phyloP scores from a whole-genome alignment of 2,113 vertebrate species.

The Merops nubicus region DNA sequence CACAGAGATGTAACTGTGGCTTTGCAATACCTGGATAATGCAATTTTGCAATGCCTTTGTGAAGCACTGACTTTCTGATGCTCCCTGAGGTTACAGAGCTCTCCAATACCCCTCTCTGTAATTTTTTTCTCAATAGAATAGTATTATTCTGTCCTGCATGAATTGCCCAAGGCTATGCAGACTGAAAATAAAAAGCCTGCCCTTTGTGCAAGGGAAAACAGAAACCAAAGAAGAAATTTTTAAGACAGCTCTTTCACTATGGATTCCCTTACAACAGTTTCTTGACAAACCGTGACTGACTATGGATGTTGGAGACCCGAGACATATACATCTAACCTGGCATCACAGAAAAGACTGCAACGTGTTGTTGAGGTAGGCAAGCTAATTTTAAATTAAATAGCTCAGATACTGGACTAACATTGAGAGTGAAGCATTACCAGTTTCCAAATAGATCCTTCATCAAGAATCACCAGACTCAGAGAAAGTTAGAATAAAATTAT shows the following conservation, averaged over 20 bases:
- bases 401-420: neutral
- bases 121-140: conserved; percentile 6
- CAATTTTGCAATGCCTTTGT: neutral
- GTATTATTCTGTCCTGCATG: neutral
- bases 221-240: conserved; percentile 24
- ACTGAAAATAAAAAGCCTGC: conserved; percentile 1
- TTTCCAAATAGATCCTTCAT: neutral
- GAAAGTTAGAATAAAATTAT: neutral
- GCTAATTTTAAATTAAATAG: neutral
- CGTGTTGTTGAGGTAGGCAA: neutral
- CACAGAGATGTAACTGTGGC: neutral
- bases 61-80: neutral
- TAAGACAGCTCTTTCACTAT: conserved; percentile 20
- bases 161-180: conserved; percentile 21
- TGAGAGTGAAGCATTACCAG: neutral
- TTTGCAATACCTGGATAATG: neutral
- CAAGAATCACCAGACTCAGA: neutral
- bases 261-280: neutral
- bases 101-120: neutral
- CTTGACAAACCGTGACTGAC: conserved; percentile 13
- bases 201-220: conserved; percentile 6
- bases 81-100: neutral
- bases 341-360: neutral
- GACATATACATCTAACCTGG: neutral
- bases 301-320: neutral